Base-by-base conservation (phyloP, 2,113 vertebrate genomes). In the Sceloporus tristichus region DNA sequence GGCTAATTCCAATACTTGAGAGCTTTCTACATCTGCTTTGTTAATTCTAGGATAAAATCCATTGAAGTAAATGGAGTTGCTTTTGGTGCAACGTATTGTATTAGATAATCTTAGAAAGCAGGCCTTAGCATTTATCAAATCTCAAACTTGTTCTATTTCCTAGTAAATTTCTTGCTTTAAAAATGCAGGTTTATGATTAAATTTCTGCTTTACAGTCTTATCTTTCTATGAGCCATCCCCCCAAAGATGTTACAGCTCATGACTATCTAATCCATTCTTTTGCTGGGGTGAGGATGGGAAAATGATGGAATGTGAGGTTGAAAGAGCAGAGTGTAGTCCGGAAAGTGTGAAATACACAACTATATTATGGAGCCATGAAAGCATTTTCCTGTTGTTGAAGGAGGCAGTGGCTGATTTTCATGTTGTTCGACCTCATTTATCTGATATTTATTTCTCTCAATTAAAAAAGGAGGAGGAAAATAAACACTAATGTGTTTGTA, bases 181-280 rank as follows among this genome's bases (percentile, higher is more conserved):
- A 85, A 40, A 83, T 91, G 53, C 87, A 83, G 87, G 91, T 91
- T 90, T 73, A 84, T 84, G 65, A 84, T 91, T 89, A 91, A 95
- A 92, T 86, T 90, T 89, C 21, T 75, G 77, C 87, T 86, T 25
- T 89, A 74, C 62, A 87, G 13, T 66, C 84, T 89, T 91, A 74
- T 92, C 70, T 92, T 76, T 89, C 7, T 29, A 1, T 62, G 75
- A 92, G 78, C 79, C 89, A 89, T 85, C 53, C 23, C 83, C 68
- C 79, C 0, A 90, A 42, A 9, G 2, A 89, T 80, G 48, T 84
- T 88, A 88, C 78, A 59, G 42, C 71, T 0, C 8, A 56, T 92
- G 54, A 88, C 23, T 77, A 84, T 27, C 91, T 73, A 84, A 87
- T 70, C 79, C 74, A n/a, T 91, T 92, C 84, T 76, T 68, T 92